A percentile compares a stretch with the other conserved stretches of the same genome.
Conservation (phyloP, 2,888 invertebrate species). For the Caenorhabditis sinica region DNA sequence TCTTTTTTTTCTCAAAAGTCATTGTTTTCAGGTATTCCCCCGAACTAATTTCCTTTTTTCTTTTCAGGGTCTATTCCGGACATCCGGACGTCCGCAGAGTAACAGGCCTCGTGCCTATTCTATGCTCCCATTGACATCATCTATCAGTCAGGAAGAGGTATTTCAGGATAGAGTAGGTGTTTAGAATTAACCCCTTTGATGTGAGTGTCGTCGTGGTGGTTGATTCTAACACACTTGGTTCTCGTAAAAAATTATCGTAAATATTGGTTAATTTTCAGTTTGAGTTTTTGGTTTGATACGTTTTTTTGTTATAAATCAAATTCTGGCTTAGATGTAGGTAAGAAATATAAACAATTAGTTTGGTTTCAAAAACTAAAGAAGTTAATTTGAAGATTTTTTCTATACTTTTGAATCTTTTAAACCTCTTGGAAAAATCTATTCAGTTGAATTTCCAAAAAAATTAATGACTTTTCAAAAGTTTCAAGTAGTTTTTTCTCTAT, state of each 20-base stretch:
- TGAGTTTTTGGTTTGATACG: neutral
- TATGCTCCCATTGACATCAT: slow-evolving; percentile 74
- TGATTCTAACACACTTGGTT: slow-evolving; percentile 45
- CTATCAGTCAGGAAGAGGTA: slow-evolving; percentile 72
- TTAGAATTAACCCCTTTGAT: slow-evolving; percentile 41
- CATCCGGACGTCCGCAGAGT: slow-evolving; percentile 62
- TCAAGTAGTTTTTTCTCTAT: too few relatives aligned
- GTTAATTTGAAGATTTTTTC: too few relatives aligned
- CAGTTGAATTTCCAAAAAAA: too few relatives aligned
- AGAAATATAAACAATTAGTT: too few relatives aligned
- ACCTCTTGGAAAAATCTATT: neutral
- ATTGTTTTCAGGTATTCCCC: neutral
- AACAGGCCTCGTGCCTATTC: slow-evolving; percentile 74
- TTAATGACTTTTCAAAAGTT: too few relatives aligned
- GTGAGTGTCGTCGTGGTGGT: slow-evolving; percentile 54
- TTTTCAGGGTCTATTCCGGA: slow-evolving; percentile 76
- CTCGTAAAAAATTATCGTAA: slow-evolving; percentile 11
- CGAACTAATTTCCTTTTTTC: neutral
- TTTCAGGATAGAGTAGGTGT: slow-evolving; percentile 64
- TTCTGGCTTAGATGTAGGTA: too few relatives aligned
- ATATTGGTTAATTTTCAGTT: neutral
- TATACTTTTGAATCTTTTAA: neutral
- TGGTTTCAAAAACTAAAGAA: neutral
- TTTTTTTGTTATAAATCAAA: neutral
- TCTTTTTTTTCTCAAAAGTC: neutral